Percentiles rank a stretch among this genome's conserved stretches.
Evolutionary conservation across 2,113 vertebrate genomes (phyloP).

Genomic region (Seriola rivoliana): DNA sequence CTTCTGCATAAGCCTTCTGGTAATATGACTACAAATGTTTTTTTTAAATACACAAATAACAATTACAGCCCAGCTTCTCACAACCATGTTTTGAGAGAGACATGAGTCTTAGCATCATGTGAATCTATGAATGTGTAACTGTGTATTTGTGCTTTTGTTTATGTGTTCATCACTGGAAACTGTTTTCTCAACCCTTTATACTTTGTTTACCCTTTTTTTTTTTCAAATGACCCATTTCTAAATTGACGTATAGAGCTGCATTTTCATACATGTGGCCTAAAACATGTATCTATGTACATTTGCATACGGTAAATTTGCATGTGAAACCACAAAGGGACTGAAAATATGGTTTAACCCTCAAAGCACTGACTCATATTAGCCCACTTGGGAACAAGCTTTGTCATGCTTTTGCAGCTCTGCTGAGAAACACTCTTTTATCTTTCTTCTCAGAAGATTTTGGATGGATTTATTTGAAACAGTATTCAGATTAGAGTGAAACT

Average conservation of each 20-base stretch:
- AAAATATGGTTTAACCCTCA: constrained; percentile 60
- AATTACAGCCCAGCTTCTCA: neutral
- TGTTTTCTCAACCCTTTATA: neutral
- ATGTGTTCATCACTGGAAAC: neutral
- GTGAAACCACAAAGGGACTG: constrained; percentile 53
- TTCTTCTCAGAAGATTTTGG: constrained; percentile 51
- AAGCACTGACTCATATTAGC: constrained; percentile 63
- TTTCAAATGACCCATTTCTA: neutral
- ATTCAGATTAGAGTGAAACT: constrained; percentile 61
- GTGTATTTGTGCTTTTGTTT: neutral
- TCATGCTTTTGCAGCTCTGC: constrained; percentile 52
- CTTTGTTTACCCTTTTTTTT: neutral
- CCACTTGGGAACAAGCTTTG: constrained; percentile 28
- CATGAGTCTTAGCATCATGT: neutral
- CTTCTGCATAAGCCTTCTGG: neutral
- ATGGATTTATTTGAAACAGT: constrained; percentile 52
- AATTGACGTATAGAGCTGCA: neutral
- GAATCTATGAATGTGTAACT: neutral
- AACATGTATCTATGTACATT: neutral
- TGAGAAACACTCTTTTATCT: constrained; percentile 61
- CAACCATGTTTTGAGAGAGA: neutral
- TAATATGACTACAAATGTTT: neutral
- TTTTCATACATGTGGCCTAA: neutral
- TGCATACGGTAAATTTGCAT: constrained; percentile 47
- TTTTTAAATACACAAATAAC: neutral